Evolutionary conservation across 2,113 vertebrate species (phyloP).

Genomic region (Spheniscus mendiculus): DNA sequence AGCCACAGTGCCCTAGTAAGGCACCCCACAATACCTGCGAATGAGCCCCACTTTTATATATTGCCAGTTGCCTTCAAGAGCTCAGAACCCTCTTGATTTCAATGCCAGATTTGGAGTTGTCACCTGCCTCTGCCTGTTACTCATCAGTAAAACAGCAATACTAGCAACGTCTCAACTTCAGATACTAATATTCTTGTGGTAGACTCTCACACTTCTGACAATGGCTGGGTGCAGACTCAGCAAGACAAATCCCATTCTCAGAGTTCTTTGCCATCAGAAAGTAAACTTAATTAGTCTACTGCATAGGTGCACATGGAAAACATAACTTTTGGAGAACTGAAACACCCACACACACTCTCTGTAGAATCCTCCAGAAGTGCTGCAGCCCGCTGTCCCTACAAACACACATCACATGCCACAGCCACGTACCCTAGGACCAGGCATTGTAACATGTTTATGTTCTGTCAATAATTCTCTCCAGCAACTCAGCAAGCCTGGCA

Average conservation of each 20-base stretch:
- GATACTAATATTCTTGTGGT: background rate
- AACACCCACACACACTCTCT: background rate
- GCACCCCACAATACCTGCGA: background rate
- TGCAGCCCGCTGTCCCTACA: background rate
- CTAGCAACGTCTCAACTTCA: rapidly evolving
- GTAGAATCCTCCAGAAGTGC: background rate
- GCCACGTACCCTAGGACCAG: background rate
- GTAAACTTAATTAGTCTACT: background rate
- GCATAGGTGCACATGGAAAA: background rate
- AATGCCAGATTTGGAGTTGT: background rate
- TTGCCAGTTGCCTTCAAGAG: background rate
- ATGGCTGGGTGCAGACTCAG: background rate
- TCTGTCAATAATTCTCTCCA: constrained; percentile 33
- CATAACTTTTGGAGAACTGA: background rate
- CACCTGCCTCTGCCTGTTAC: background rate
- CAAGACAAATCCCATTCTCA: background rate
- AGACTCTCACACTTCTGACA: background rate
- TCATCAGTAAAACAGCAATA: background rate
- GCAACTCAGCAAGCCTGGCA: constrained; percentile 31
- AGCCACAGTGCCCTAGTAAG: background rate
- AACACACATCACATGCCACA: background rate
- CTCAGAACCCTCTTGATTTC: background rate
- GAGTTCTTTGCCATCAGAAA: background rate
- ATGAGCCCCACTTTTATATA: background rate
- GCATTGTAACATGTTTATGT: background rate